These are phyloP conservation scores for Proterorhinus semilunaris DNA, from an alignment of 2,113 vertebrate genomes.

Conservation along the genomic window DNA sequence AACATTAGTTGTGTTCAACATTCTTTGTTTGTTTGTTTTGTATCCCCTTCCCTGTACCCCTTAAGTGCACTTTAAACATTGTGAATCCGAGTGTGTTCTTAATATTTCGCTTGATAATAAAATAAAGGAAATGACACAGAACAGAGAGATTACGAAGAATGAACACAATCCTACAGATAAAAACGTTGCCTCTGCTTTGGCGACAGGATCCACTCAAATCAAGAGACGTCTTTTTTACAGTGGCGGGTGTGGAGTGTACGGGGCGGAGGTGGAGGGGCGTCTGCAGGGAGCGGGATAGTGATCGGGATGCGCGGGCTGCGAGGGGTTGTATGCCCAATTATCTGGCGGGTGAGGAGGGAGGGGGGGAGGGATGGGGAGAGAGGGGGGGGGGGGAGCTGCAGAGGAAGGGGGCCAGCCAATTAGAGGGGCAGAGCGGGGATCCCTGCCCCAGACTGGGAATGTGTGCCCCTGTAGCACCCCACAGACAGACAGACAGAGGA, in stretches of 20 bases:
- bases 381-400: slow-evolving; percentile 37
- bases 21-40: too few species aligned
- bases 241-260: slow-evolving; percentile 42
- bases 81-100: too few species aligned
- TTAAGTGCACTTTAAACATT: too few species aligned
- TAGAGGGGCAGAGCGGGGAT: slow-evolving; percentile 57
- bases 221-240: background rate
- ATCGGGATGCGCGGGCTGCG: slow-evolving; percentile 43
- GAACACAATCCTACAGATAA: too few species aligned
- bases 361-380: slow-evolving; percentile 38
- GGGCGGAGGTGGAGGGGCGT: slow-evolving; percentile 32
- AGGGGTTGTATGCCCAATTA: slow-evolving; percentile 69
- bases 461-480: slow-evolving; percentile 14
- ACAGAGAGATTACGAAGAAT: too few species aligned
- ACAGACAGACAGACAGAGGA: slow-evolving; percentile 31
- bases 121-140: too few species aligned
- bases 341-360: slow-evolving; percentile 41
- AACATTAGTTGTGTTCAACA: too few species aligned
- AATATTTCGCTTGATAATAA: too few species aligned
- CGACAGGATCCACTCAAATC: too few species aligned
- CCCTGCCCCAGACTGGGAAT: slow-evolving; percentile 34
- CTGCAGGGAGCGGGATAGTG: slow-evolving; percentile 34
- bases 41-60: too few species aligned
- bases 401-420: slow-evolving; percentile 66
- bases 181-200: too few species aligned